These are phyloP conservation scores for Eristalinus aeneus DNA, from an alignment of 2,888 invertebrate species.

Conservation along the genomic window DNA sequence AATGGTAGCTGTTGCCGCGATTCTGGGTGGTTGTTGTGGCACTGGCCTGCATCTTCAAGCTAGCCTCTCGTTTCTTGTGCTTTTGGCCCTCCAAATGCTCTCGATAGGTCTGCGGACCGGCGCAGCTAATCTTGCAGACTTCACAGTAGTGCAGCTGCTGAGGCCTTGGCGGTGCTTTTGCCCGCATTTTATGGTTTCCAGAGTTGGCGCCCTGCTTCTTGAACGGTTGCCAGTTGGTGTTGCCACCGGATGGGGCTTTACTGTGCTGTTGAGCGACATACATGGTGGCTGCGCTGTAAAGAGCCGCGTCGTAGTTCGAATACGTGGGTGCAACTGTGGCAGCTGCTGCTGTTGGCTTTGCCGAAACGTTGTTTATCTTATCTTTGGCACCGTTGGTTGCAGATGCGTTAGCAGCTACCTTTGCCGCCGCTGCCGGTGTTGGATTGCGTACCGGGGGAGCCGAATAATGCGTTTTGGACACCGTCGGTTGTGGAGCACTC, in stretches of 20 bases:
- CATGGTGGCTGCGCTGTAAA: slow-evolving; percentile 97
- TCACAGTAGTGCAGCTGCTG: slow-evolving; percentile 99
- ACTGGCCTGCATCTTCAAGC: slow-evolving; percentile 87
- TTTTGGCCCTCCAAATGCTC: slow-evolving; percentile 99
- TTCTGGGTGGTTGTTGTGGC: slow-evolving; percentile 84
- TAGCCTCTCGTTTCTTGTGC: slow-evolving; percentile 98
- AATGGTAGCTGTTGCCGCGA: slow-evolving; percentile 86
- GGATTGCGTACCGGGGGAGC: slow-evolving; percentile 86
- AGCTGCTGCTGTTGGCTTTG: slow-evolving; percentile 76
- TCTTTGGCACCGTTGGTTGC: slow-evolving; percentile 75
- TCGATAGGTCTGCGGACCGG: slow-evolving; percentile 95
- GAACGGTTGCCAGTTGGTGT: slow-evolving; percentile 82
- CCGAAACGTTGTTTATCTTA: slow-evolving; percentile 74
- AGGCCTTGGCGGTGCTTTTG: slow-evolving; percentile 89
- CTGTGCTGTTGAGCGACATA: slow-evolving; percentile 92
- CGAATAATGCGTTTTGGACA: slow-evolving; percentile 80
- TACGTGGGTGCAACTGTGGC: slow-evolving; percentile 86
- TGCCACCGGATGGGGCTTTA: slow-evolving; percentile 75
- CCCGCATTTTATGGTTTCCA: slow-evolving; percentile 78
- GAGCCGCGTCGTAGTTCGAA: slow-evolving; percentile 96
- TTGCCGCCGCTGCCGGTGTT: slow-evolving; percentile 83
- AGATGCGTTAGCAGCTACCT: slow-evolving; percentile 79
- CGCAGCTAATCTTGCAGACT: slow-evolving; percentile 99
- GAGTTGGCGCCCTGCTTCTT: slow-evolving; percentile 81
- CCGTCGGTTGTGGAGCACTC: slow-evolving; percentile 78